Base-by-base conservation (phyloP, 1,140 invertebrate species). In the Plutomurus gul region DNA sequence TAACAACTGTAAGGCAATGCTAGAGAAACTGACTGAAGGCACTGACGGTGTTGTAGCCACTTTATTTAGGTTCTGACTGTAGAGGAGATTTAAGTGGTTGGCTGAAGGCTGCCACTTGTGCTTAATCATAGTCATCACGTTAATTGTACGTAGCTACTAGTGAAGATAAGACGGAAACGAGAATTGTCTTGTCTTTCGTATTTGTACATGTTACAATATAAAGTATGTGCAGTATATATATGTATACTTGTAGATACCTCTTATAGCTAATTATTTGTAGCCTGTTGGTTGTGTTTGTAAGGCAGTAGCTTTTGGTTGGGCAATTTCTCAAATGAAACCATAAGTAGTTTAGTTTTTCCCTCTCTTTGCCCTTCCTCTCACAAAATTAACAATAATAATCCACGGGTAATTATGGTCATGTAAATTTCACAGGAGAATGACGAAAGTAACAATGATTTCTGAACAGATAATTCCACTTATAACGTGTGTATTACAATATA, bases 401-500 rank as follows among this genome's bases (percentile, higher is more conserved):
- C 46, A n/a, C 56, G 27, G 5, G 25, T 56, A 27, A 22, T 56
- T 65, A 65, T 65, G 36, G 36, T 3, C 56, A n/a, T 5, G 56
- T 65, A 65, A 65, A 65, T 65, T 65, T 65, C 56, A 65, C 56
- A 65, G 56, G 27, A n/a, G 56, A 65, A 33, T 65, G 56, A n/a
- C 30, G 30, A 65, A 65, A 65, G 56, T n/a, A 33, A 33, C 30
- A n/a, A 65, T 65, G 56, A 65, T 65, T 65, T 36, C 8, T 27
- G 36, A 4, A 65, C 7, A 65, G 56, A 65, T 65, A 36, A 65
- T 43, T 36, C 56, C 18, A 7, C n/a, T 49, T 18, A 16, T 33
- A 16, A 65, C n/a, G 13, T 65, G 18, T 33, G 30, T 25, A 5
- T 33, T n/a, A 4, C 27, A 65, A 25, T 33, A 30, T 16, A 4